These are phyloP conservation scores for Hirtodrosophila histrioides DNA, from an alignment of 2,888 invertebrate species.

Conservation along the genomic window DNA sequence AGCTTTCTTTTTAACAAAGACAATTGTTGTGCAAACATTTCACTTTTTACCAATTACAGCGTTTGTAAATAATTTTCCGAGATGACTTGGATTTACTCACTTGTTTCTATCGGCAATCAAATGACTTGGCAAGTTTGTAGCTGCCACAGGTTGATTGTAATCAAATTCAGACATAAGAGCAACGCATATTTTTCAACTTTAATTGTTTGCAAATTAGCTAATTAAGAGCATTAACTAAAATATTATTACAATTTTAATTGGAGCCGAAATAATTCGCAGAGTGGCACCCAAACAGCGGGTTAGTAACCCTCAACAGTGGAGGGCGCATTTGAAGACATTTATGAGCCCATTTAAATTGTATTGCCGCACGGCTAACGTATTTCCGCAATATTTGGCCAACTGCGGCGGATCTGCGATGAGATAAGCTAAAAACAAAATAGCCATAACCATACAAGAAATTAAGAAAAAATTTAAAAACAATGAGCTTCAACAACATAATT, in stretches of 20 bases:
- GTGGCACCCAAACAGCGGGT: constrained; percentile 24
- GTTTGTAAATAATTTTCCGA: constrained; percentile 27
- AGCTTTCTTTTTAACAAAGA: constrained; percentile 11
- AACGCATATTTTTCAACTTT: constrained; percentile 40
- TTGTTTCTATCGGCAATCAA: constrained; percentile 59
- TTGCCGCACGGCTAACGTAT: constrained; percentile 50
- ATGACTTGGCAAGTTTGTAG: constrained; percentile 60
- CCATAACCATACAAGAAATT: constrained; percentile 73
- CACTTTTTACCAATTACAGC: constrained; percentile 31
- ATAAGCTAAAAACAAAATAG: constrained; percentile 40
- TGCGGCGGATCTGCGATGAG: constrained; percentile 46
- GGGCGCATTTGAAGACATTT: constrained; percentile 37
- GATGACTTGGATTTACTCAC: constrained; percentile 42
- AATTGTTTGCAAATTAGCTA: constrained; percentile 79
- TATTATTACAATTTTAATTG: constrained; percentile 56
- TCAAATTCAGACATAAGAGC: constrained; percentile 18
- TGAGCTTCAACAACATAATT: constrained; percentile 74
- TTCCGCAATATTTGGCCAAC: constrained; percentile 63
- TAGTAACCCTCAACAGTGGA: constrained; percentile 28
- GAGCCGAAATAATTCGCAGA: constrained; percentile 33
- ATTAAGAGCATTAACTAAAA: constrained; percentile 60
- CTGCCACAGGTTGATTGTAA: constrained; percentile 27
- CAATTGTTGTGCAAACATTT: constrained; percentile 23
- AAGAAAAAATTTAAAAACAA: constrained; percentile 72
- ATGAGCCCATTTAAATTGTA: constrained; percentile 58